A percentile compares a stretch with the other conserved stretches of the same genome.
phyloP scores from a whole-genome alignment of 2,888 invertebrate species.

The Tipula confusa region DNA sequence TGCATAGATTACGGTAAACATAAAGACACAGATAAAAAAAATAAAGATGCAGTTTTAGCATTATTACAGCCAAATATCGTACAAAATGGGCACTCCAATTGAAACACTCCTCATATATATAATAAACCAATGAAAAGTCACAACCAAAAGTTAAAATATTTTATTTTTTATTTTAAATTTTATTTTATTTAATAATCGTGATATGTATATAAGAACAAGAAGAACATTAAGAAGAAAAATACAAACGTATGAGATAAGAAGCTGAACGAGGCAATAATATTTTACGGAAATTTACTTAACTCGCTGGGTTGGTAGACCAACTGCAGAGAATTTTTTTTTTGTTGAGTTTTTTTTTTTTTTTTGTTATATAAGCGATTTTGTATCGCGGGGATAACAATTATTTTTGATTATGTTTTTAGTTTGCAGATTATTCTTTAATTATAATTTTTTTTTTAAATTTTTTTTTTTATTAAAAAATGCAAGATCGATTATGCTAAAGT shows the following conservation, averaged over 20 bases:
- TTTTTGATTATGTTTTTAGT: conserved; percentile 1
- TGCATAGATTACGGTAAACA: too few relatives aligned
- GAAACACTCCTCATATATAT: neutral
- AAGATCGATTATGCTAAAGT: neutral
- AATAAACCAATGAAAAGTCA: neutral
- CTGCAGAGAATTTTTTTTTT: neutral
- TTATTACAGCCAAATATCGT: too few relatives aligned
- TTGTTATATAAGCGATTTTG: neutral
- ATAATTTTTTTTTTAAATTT: neutral
- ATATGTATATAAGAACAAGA: neutral
- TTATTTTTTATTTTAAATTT: too few relatives aligned
- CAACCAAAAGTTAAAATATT: neutral
- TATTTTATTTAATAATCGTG: neutral
- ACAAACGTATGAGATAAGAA: neutral
- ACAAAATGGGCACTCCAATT: too few relatives aligned
- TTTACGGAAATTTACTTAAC: neutral
- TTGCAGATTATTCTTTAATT: conserved; percentile 9
- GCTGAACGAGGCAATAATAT: neutral
- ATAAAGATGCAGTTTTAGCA: too few relatives aligned
- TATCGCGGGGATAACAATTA: neutral
- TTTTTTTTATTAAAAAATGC: neutral
- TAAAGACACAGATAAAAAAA: too few relatives aligned
- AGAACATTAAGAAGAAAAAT: neutral
- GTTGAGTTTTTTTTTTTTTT: neutral
- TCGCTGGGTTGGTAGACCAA: neutral